Evolutionary conservation across 2,888 invertebrate genomes (phyloP), one percentile per base, ranked within the genome.

Genomic region (Microplitis manilae): DNA sequence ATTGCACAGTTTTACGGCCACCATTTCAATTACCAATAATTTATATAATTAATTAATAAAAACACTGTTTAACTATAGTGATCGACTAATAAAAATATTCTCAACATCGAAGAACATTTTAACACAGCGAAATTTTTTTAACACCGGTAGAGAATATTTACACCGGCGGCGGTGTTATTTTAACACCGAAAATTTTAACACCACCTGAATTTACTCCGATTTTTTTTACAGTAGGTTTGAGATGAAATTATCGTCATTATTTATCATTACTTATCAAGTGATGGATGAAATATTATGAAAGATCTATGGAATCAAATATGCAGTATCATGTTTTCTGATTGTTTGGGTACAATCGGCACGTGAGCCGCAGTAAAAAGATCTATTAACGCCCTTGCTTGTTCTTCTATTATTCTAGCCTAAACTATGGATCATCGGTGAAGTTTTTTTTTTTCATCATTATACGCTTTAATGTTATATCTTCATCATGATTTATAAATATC

Each of bases 251-350:
- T 40, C 59, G 68, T 76, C 39, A 64, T 65, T 75, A 75, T 69
- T 50, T 75, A 70, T 62, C 62, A 41, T 41, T 60, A 65, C 67
- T 39, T 38, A n/a, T 39, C 67, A 20, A 38, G 38, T 30, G 30
- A 65, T 65, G 30, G 20, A 65, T 65, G 30, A 65, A 65, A 65
- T 20, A 65, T 15, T 62, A 7, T 20, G 38, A 30, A 68, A 30
- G 20, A 65, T 60, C 30, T 50, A 30, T 50, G 50, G 50, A 13
- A 50, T 6, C 15, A 75, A 69, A 76, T 65, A 67, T 78, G 80
- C 80, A 77, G 41, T 76, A 79, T 81, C 79, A 81, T 73, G 60
- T 68, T 39, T 68, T 65, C 71, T 79, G 79, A 79, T 81, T 78
- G 78, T 77, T 74, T 50, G 13, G 68, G 30, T 76, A 70, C 67